Evolutionary conservation across 2,797 vertebrate species (phyloP).

Genomic region (Notamacropus eugenii): DNA sequence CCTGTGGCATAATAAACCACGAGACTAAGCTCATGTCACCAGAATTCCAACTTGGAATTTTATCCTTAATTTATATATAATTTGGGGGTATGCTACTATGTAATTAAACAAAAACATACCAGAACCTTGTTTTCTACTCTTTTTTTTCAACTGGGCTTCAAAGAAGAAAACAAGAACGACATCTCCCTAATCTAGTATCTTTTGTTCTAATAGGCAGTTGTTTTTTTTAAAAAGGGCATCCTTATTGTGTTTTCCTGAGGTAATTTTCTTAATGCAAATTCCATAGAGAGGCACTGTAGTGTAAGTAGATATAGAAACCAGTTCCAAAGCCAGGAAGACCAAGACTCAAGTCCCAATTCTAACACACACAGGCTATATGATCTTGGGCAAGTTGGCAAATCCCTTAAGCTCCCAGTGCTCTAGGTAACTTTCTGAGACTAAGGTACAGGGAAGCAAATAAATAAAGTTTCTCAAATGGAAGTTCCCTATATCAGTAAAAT

Average conservation of each 20-base stretch:
- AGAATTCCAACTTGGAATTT: slow-evolving; percentile 59
- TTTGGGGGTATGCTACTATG: slow-evolving; percentile 55
- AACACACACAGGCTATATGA: background rate
- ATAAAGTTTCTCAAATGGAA: background rate
- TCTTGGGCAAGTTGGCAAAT: background rate
- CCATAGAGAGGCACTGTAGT: background rate
- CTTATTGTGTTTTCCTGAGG: background rate
- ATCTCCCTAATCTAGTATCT: background rate
- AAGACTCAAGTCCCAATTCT: background rate
- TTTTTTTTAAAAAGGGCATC: too few species aligned
- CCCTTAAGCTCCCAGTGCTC: background rate
- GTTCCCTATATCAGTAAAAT: background rate
- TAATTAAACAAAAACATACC: slow-evolving; percentile 28
- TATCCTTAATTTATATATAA: slow-evolving; percentile 61
- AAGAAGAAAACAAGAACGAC: background rate
- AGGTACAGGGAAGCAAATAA: background rate
- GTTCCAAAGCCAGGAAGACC: background rate
- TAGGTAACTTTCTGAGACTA: background rate
- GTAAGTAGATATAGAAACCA: background rate
- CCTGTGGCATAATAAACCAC: slow-evolving; percentile 62
- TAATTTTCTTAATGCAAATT: background rate
- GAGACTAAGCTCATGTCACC: slow-evolving; percentile 42
- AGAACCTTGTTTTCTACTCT: slow-evolving; percentile 22
- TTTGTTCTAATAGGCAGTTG: background rate
- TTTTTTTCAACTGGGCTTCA: background rate